Evolutionary conservation across 2,113 vertebrate species (phyloP).

Genomic region (Microcebus jonahi): DNA sequence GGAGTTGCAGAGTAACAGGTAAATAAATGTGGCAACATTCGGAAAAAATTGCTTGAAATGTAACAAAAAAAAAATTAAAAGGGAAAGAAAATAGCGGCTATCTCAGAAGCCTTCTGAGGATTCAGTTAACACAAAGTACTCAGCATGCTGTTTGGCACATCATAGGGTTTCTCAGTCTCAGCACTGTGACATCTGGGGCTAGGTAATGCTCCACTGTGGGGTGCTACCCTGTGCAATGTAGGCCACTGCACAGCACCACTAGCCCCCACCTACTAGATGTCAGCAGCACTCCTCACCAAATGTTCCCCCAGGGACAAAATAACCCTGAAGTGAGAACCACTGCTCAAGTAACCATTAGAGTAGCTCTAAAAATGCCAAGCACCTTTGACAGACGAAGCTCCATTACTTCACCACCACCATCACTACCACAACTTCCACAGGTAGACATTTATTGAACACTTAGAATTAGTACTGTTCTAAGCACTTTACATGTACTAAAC

Average conservation of each 20-base stretch:
- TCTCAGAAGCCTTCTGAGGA: background rate
- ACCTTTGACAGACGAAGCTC: background rate
- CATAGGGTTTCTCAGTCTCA: background rate
- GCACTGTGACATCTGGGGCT: background rate
- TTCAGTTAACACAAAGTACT: background rate
- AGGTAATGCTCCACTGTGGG: no score
- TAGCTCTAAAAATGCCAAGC: background rate
- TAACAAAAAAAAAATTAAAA: background rate
- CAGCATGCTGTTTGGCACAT: background rate
- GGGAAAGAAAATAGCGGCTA: background rate
- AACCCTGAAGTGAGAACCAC: background rate
- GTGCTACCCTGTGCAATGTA: background rate
- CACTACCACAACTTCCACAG: background rate
- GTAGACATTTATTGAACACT: background rate
- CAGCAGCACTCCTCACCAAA: no score
- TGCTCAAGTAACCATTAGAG: background rate
- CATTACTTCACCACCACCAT: background rate
- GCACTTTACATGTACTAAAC: background rate
- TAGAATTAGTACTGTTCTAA: background rate
- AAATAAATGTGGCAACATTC: background rate
- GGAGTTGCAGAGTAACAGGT: background rate
- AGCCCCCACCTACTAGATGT: background rate
- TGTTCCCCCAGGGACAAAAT: background rate
- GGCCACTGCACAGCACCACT: background rate
- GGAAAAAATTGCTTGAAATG: background rate